Conservation (phyloP, 2,888 invertebrate species). For the Cryptocephalus primarius region DNA sequence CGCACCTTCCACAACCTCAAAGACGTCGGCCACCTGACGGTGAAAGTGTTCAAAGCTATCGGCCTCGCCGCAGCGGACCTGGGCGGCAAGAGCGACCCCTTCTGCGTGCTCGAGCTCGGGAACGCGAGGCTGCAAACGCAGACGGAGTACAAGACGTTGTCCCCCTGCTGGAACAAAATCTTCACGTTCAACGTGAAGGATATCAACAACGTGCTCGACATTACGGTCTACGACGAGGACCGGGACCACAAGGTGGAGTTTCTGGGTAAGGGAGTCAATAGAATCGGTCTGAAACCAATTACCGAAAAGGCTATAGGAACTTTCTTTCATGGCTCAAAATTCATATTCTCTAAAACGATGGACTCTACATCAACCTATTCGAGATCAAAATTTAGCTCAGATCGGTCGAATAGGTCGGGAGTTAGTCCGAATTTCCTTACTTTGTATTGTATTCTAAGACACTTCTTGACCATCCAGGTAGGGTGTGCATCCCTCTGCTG, state of each 20-base stretch:
- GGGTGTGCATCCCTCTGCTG: slow-evolving; percentile 41
- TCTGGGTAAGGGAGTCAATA: slow-evolving; percentile 81
- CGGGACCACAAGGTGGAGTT: slow-evolving; percentile 97
- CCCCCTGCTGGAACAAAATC: slow-evolving; percentile 97
- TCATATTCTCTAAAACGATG: too few species aligned
- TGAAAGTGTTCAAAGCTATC: slow-evolving; percentile 79
- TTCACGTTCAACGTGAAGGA: slow-evolving; percentile 97
- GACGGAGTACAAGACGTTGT: slow-evolving; percentile 94
- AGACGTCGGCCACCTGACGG: slow-evolving; percentile 89
- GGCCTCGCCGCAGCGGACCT: slow-evolving; percentile 91
- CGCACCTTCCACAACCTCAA: slow-evolving; percentile 60
- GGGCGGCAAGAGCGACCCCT: slow-evolving; percentile 97
- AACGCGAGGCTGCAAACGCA: slow-evolving; percentile 94
- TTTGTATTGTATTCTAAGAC: too few species aligned
- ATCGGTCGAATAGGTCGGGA: too few species aligned
- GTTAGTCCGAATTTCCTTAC: too few species aligned
- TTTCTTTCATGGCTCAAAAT: too few species aligned
- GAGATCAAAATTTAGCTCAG: too few species aligned
- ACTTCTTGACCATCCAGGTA: too few species aligned
- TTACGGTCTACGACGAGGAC: slow-evolving; percentile 97
- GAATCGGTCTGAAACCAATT: too few species aligned
- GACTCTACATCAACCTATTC: too few species aligned
- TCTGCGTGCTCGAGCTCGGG: slow-evolving; percentile 91
- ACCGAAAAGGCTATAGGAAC: too few species aligned
- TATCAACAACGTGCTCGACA: slow-evolving; percentile 85